phyloP scores from a whole-genome alignment of 1,140 invertebrate genomes.

The Drosophila burlai region DNA sequence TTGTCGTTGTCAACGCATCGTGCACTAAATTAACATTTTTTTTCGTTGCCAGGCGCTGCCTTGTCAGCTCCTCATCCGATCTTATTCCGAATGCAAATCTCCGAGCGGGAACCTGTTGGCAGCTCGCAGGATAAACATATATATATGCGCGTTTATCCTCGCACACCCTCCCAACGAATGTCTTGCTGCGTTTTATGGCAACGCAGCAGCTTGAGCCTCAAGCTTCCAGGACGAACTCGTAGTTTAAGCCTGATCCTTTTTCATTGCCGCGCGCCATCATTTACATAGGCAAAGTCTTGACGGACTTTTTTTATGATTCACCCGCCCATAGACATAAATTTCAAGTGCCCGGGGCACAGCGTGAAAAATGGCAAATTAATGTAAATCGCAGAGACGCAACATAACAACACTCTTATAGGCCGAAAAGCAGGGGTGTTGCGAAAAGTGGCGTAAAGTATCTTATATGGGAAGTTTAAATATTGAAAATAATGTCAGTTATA shows the following conservation, averaged over 20 bases:
- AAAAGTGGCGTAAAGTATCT: background rate
- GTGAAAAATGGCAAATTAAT: slow-evolving; percentile 85
- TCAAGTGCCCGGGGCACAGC: slow-evolving; percentile 61
- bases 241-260: slow-evolving; percentile 65
- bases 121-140: slow-evolving; percentile 50
- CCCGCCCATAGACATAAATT: slow-evolving; percentile 59
- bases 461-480: background rate
- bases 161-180: slow-evolving; percentile 2
- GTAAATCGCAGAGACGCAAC: slow-evolving; percentile 73
- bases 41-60: slow-evolving; percentile 45
- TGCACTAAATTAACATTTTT: slow-evolving; percentile 81
- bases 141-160: slow-evolving; percentile 34
- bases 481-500: no score
- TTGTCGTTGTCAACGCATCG: slow-evolving; percentile 74
- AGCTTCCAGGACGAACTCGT: slow-evolving; percentile 24
- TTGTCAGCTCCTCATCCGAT: slow-evolving; percentile 67
- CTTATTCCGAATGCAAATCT: slow-evolving; percentile 81
- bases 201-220: slow-evolving; percentile 1
- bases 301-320: slow-evolving; percentile 68
- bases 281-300: slow-evolving; percentile 75
- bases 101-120: slow-evolving; percentile 65
- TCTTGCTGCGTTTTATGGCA: slow-evolving; percentile 54
- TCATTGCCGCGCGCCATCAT: slow-evolving; percentile 58
- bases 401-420: slow-evolving; percentile 47
- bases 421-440: background rate